These are phyloP conservation scores for Paradoxurus hermaphroditus DNA, from an alignment of 2,113 vertebrate genomes.

Conservation along the genomic window DNA sequence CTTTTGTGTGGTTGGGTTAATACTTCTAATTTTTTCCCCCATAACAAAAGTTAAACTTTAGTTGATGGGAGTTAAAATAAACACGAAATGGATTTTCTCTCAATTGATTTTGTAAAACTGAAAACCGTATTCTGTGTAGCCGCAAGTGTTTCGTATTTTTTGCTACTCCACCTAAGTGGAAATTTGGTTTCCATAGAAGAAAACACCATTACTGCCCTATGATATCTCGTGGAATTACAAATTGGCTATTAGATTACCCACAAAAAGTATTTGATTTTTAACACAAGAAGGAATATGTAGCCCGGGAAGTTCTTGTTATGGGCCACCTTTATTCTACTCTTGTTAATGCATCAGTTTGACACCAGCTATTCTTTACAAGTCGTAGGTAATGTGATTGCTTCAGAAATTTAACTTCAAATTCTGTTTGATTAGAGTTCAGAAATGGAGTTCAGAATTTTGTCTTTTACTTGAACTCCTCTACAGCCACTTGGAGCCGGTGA, in stretches of 20 bases:
- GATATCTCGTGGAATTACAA: not conserved
- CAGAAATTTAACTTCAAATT: not conserved
- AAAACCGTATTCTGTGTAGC: not conserved
- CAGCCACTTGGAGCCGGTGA: not conserved
- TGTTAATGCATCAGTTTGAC: not conserved
- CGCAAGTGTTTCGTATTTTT: not conserved
- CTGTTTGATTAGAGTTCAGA: not conserved
- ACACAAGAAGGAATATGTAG: not conserved
- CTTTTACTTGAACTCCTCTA: not conserved
- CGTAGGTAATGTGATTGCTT: not conserved
- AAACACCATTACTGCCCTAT: not conserved
- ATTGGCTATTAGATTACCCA: not conserved
- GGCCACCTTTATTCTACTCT: not conserved
- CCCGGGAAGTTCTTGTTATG: not conserved
- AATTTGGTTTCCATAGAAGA: not conserved
- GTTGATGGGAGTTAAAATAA: not conserved
- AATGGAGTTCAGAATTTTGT: not conserved
- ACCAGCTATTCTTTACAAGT: not conserved
- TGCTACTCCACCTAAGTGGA: not conserved
- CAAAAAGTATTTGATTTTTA: not conserved
- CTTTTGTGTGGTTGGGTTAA: not conserved
- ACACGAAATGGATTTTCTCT: not conserved
- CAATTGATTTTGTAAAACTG: not conserved
- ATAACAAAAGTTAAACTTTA: not conserved
- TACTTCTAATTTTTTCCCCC: not conserved